Conservation (phyloP, 2,797 vertebrate species). For the Pteropus rufus region DNA sequence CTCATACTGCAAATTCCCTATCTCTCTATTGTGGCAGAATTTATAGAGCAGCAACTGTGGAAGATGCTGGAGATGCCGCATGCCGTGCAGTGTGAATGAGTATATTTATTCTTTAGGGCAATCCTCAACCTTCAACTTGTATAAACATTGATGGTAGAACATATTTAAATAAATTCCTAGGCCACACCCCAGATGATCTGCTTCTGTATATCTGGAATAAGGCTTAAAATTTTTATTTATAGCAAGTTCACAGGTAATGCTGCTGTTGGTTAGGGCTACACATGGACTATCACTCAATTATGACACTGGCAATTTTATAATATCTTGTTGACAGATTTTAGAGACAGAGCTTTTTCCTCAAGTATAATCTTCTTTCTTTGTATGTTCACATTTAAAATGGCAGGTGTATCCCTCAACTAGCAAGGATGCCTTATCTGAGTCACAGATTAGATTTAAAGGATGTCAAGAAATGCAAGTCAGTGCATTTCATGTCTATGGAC, state of each 20-base stretch:
- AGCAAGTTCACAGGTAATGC: neutral
- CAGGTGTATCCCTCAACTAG: neutral
- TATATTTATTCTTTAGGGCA: neutral
- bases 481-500: neutral
- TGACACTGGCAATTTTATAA: neutral
- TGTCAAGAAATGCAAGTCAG: neutral
- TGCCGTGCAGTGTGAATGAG: neutral
- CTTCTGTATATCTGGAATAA: neutral
- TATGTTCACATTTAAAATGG: neutral
- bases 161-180: neutral
- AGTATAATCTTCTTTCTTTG: neutral
- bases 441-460: neutral
- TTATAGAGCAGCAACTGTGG: neutral
- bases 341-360: neutral
- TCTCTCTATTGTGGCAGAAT: neutral
- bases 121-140: neutral
- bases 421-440: neutral
- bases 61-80: neutral
- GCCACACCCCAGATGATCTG: neutral
- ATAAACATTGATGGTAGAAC: neutral
- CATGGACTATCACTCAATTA: neutral
- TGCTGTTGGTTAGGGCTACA: neutral
- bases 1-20: neutral
- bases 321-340: constrained; percentile 14
- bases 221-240: neutral